Evolutionary conservation across 2,797 vertebrate species (phyloP), one percentile per base, ranked within the genome.

Genomic region (Scomberomorus guttatus): DNA sequence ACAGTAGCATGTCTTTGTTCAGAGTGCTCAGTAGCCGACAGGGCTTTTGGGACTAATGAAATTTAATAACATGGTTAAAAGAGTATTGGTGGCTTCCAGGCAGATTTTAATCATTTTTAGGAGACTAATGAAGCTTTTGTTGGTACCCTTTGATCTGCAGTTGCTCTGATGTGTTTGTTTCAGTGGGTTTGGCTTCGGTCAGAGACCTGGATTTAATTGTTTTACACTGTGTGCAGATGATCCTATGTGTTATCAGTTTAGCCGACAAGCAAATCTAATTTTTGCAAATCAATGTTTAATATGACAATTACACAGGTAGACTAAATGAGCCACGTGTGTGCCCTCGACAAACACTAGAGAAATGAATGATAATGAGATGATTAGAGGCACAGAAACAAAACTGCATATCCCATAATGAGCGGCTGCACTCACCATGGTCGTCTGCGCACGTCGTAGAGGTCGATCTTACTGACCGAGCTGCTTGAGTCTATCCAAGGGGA

Each of bases 371-470:
- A 14, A 9, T 29, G 27, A 79, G 52, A 54, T n/a, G 22, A 75
- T 60, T 3, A 25, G 56, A 75, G 34, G 51, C 25, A 46, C 4
- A 61, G 22, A 64, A 52, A 58, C 22, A 52, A 27, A 79, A 39
- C 13, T 1, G 15, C 32, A 58, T 18, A 34, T 25, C 42, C 10
- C 20, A 58, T 22, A 58, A 59, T 8, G 6, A 44, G 42, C 1
- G 32, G 15, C 17, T 59, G 25, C 50, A 70, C 96, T 96, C 94
- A 99, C 98, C 98, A 99, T 10, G 98, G 98, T 84, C 98, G 96
- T 86, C 98, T 96, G 51, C 98, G 97, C 48, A 99, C 98, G 77
- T 99, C 98, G 46, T 99, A 99, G 22, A 99, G 96, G 87, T 99
- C 98, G 17, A 99, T 98, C 92, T 98, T 98, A 86, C 97, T 96